Base-by-base conservation (phyloP, 2,113 vertebrate genomes). In the Pandion haliaetus region DNA sequence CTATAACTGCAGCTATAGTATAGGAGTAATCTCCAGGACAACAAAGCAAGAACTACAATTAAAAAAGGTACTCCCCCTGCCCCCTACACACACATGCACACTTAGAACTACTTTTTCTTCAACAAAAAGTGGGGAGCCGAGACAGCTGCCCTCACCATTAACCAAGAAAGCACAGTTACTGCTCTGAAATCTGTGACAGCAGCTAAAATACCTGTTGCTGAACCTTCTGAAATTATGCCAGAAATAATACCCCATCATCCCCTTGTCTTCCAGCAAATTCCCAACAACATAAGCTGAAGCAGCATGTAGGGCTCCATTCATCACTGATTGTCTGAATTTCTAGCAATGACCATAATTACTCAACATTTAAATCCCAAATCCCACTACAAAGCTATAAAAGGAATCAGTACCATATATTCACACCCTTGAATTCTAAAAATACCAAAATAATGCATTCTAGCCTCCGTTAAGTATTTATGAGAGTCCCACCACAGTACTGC, bases 31-130 rank as follows among this genome's bases (percentile, higher is more conserved):
- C 11, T 47, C 47, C 12, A 49, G 34, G 47, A 66, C 28, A 63
- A 24, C 32, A 63, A 67, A 79, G 29, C 16, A 63, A 52, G 4
- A 57, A 44, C 54, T 44, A 31, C 31, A 28, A 16, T 17, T 31
- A 8, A 26, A 44, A 32, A 50, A 45, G 66, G 17, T 5, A 9
- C 14, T 8, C 5, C 29, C 20, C 14, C 47, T 58, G 16, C 45
- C 3, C 5, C 32, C 44, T 13, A 12, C 25, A 8, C 36, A 38
- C 49, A n/a, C 1, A 17, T 1, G 0, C 2, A 70, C 7, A 16
- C 23, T 40, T 7, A 19, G 3, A 71, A 69, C 8, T 20, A 34
- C 28, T 10, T 65, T 29, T 54, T 29, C 42, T 23, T 32, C 20
- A n/a, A 10, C 25, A 58, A n/a, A 10, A 79, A 72, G 8, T 10